These are phyloP conservation scores for Parazoanthus atlanticus DNA, from an alignment of 92 coral and sea anemone species.

Conservation along the genomic window DNA sequence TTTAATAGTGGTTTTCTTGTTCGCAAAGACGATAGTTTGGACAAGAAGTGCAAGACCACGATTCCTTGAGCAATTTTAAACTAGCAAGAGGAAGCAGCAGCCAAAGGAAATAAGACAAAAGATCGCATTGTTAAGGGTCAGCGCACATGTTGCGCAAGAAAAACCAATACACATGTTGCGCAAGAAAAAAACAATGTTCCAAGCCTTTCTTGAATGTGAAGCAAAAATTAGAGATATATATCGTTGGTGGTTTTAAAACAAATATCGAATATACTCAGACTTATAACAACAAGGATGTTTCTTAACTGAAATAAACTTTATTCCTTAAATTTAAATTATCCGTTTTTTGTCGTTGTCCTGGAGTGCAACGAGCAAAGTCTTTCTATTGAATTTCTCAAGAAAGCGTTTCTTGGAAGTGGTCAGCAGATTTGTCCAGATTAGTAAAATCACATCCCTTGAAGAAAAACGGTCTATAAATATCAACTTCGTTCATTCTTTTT, in stretches of 20 bases:
- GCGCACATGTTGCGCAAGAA: not conserved
- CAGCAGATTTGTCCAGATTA: not conserved
- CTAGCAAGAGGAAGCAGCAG: not conserved
- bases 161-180: not conserved
- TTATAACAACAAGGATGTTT: too few relatives aligned
- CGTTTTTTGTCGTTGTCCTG: not conserved
- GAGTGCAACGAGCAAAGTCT: not conserved
- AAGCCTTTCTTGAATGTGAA: not conserved
- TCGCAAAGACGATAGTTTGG: not conserved
- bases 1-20: not conserved
- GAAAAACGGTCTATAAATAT: not conserved
- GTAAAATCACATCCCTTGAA: not conserved
- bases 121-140: not conserved
- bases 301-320: not conserved
- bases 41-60: not conserved
- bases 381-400: not conserved
- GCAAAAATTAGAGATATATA: not conserved
- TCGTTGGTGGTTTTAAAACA: not conserved
- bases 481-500: not conserved
- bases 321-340: too few relatives aligned
- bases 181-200: not conserved
- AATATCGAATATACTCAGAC: not conserved
- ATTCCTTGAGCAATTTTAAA: not conserved
- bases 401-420: not conserved
- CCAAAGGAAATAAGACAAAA: not conserved